These are phyloP conservation scores for Epistrophe grossulariae DNA, from an alignment of 2,888 invertebrate species.

Conservation along the genomic window DNA sequence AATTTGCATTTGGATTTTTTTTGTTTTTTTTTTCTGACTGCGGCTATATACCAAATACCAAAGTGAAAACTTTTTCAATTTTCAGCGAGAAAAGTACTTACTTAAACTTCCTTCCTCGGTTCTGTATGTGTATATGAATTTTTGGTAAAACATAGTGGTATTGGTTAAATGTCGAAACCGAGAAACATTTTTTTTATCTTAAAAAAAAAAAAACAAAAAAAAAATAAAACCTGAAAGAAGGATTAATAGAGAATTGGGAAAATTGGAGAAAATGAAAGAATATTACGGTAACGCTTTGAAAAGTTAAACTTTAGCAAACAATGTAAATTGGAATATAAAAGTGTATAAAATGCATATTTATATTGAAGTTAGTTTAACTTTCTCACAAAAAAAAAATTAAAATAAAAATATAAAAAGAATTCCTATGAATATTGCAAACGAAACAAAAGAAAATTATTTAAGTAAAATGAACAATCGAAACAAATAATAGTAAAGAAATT, in stretches of 20 bases:
- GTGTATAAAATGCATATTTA: slow-evolving; percentile 49
- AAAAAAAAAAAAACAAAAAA: slow-evolving; percentile 10
- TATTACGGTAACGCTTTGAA: slow-evolving; percentile 47
- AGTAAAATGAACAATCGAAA: neutral
- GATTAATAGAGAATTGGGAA: slow-evolving; percentile 55
- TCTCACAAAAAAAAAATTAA: slow-evolving; percentile 3
- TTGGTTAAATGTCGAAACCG: slow-evolving; percentile 59
- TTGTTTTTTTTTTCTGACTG: slow-evolving; percentile 22
- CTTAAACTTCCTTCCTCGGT: slow-evolving; percentile 51
- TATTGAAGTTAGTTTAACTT: slow-evolving; percentile 25
- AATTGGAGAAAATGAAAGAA: slow-evolving; percentile 54
- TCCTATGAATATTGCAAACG: neutral
- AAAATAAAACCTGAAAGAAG: slow-evolving; percentile 33
- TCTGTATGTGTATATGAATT: slow-evolving; percentile 22
- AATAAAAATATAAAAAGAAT: neutral
- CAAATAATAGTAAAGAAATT: slow-evolving; percentile 7
- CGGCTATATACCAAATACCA: slow-evolving; percentile 12
- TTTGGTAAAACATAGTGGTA: slow-evolving; percentile 35
- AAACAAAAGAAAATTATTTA: neutral
- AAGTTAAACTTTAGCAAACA: slow-evolving; percentile 56
- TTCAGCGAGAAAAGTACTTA: slow-evolving; percentile 67
- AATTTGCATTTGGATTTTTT: slow-evolving; percentile 40
- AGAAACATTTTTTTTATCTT: slow-evolving; percentile 26
- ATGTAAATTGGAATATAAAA: slow-evolving; percentile 38
- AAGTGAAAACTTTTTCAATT: slow-evolving; percentile 73